Conservation (phyloP, 2,888 invertebrate genomes). For the Prosopocoilus inquinatus region DNA sequence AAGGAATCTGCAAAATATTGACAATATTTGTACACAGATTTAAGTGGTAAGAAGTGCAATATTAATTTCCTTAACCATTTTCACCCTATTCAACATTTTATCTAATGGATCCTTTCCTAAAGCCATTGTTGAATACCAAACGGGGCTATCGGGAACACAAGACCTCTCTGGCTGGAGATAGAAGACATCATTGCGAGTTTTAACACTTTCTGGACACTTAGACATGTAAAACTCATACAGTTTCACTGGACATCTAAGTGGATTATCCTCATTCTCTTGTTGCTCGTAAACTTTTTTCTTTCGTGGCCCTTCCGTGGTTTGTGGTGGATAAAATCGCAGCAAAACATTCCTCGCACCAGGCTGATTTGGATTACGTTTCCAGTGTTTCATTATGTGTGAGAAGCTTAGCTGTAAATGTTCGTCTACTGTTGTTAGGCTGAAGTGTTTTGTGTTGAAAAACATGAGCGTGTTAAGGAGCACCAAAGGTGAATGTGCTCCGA, state of each 20-base stretch:
- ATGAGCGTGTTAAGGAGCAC: slow-evolving; percentile 84
- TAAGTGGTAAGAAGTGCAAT: slow-evolving; percentile 69
- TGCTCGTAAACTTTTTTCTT: slow-evolving; percentile 79
- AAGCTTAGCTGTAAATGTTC: slow-evolving; percentile 86
- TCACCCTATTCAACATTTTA: slow-evolving; percentile 84
- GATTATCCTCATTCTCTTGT: slow-evolving; percentile 84
- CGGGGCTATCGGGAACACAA: slow-evolving; percentile 87
- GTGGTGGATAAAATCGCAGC: slow-evolving; percentile 79
- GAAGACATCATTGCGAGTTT: slow-evolving; percentile 84
- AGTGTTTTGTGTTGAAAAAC: slow-evolving; percentile 92
- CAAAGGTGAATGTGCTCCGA: slow-evolving; percentile 89
- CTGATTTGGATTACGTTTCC: slow-evolving; percentile 73
- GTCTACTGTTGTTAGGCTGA: slow-evolving; percentile 82
- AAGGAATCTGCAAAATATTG: no score
- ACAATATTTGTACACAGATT: slow-evolving; percentile 26
- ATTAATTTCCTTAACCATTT: slow-evolving; percentile 83
- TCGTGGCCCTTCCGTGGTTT: slow-evolving; percentile 66
- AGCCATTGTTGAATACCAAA: slow-evolving; percentile 86
- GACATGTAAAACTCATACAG: slow-evolving; percentile 91
- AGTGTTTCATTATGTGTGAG: slow-evolving; percentile 88
- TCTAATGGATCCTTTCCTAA: slow-evolving; percentile 71
- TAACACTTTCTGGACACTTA: slow-evolving; percentile 88
- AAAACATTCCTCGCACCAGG: slow-evolving; percentile 72
- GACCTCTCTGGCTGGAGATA: slow-evolving; percentile 86
- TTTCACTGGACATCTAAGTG: slow-evolving; percentile 85